A percentile compares a stretch with the other conserved stretches of the same genome.
Conservation (phyloP, 1,140 invertebrate genomes). For the Cardiocondyla obscurior region DNA sequence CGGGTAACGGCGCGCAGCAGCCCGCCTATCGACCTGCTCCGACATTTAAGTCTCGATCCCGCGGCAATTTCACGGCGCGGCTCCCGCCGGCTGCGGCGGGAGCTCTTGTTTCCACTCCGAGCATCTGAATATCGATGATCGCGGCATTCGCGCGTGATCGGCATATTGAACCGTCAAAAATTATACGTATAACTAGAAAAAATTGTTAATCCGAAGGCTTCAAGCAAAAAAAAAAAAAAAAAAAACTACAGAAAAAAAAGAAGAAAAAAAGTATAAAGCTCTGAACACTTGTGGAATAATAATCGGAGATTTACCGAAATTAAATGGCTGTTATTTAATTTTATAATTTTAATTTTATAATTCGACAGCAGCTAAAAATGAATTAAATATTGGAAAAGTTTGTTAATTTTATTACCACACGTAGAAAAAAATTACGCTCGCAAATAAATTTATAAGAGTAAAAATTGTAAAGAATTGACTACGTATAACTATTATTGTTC, state of each 20-base stretch:
- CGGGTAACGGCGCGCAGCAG: constrained; percentile 65
- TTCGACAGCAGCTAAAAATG: no score
- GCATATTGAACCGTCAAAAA: background rate
- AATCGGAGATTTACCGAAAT: background rate
- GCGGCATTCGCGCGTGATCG: background rate
- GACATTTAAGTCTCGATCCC: constrained; percentile 59
- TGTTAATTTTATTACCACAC: no score
- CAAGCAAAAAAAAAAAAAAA: no score
- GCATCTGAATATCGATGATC: background rate
- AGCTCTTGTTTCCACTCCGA: background rate
- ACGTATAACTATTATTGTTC: background rate
- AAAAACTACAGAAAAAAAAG: no score
- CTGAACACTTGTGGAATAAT: background rate
- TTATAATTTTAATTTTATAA: no score
- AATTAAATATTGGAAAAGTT: background rate
- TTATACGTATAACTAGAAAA: background rate
- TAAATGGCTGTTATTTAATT: background rate
- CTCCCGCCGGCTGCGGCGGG: background rate
- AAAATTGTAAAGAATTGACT: no score
- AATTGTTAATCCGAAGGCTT: background rate
- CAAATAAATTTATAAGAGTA: no score
- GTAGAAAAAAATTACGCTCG: no score
- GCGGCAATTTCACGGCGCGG: constrained; percentile 29
- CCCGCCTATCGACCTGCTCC: constrained; percentile 45
- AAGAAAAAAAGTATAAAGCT: background rate